Conservation (phyloP, 2,888 invertebrate species). For the Cerastis leucographa region DNA sequence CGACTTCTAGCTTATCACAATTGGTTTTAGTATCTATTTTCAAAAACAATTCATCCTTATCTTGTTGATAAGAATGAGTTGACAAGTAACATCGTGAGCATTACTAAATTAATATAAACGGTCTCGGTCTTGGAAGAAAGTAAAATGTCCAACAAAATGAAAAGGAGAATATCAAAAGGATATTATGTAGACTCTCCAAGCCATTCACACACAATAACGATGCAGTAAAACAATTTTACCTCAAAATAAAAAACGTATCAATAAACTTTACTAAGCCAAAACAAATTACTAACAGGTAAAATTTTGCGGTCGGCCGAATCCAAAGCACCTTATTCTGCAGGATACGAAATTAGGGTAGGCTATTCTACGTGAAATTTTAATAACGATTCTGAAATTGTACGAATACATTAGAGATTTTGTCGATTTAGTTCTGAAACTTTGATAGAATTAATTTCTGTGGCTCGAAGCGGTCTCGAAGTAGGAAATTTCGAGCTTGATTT, state of each 20-base stretch:
- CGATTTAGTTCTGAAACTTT: slow-evolving; percentile 45
- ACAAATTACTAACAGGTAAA: slow-evolving; percentile 38
- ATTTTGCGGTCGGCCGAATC: slow-evolving; percentile 48
- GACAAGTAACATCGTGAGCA: background rate
- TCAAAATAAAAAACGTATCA: slow-evolving; percentile 35
- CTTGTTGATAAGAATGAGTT: too few species aligned
- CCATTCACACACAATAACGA: slow-evolving; percentile 34
- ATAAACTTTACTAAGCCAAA: slow-evolving; percentile 42
- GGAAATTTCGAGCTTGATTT: slow-evolving; percentile 26
- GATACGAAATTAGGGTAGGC: slow-evolving; percentile 50
- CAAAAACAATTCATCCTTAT: too few species aligned
- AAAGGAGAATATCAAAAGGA: background rate
- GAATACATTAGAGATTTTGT: slow-evolving; percentile 44
- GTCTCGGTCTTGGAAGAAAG: background rate
- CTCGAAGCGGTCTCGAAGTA: slow-evolving; percentile 2
- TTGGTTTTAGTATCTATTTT: too few species aligned
- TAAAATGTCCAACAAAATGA: background rate
- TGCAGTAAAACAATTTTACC: slow-evolving; percentile 6
- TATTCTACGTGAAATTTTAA: slow-evolving; percentile 53
- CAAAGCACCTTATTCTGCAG: slow-evolving; percentile 56
- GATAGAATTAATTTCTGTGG: slow-evolving; percentile 47
- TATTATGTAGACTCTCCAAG: background rate
- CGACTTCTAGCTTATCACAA: too few species aligned
- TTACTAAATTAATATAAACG: background rate
- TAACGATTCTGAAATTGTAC: slow-evolving; percentile 32